Conservation (phyloP, 2,113 vertebrate genomes). For the Meleagris gallopavo region DNA sequence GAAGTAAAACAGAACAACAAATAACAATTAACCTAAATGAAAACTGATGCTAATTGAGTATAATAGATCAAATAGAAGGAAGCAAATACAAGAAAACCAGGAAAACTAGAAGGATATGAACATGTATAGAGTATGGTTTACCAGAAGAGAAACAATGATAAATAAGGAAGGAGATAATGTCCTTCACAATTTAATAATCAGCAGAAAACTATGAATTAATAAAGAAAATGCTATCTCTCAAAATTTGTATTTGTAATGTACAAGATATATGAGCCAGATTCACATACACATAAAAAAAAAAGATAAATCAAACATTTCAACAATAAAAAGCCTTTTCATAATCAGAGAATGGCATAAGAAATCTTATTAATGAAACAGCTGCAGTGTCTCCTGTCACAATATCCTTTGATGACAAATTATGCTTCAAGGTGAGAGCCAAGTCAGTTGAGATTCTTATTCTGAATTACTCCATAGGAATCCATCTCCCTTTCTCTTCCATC, state of each 20-base stretch:
- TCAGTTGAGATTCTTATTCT: slow-evolving; percentile 14
- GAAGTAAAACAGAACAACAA: background rate
- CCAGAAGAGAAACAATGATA: background rate
- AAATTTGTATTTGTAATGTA: background rate
- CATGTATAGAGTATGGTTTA: background rate
- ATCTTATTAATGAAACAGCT: slow-evolving; percentile 38
- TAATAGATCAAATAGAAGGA: slow-evolving; percentile 2
- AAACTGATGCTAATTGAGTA: background rate
- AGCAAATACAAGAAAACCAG: background rate
- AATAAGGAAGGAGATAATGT: background rate
- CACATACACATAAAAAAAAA: background rate
- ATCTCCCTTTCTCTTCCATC: background rate
- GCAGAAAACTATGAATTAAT: background rate
- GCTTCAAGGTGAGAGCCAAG: slow-evolving; percentile 42
- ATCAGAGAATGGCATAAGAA: slow-evolving; percentile 17
- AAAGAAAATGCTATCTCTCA: background rate
- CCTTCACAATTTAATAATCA: slow-evolving; percentile 2
- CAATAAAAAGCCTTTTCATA: slow-evolving; percentile 18
- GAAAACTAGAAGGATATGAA: background rate
- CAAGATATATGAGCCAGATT: background rate
- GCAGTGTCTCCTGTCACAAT: slow-evolving; percentile 39
- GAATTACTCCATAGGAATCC: slow-evolving; percentile 5
- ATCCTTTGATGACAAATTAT: slow-evolving; percentile 53
- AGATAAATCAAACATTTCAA: background rate
- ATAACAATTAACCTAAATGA: background rate